Base-by-base conservation (phyloP, 2,113 vertebrate species). In the Regulus satrapa region DNA sequence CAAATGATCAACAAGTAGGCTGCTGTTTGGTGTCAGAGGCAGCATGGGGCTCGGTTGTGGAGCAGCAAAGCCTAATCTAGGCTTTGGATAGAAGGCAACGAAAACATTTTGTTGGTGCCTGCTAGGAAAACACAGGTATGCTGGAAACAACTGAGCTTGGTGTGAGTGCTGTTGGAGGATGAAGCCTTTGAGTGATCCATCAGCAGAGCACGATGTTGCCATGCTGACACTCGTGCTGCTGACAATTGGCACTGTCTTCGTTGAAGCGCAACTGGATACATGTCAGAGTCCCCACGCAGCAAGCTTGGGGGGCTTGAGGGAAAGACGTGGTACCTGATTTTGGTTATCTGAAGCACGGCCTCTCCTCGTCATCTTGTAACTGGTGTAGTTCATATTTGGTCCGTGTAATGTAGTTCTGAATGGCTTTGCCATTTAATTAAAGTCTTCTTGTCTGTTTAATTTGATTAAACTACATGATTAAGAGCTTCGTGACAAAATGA, bases 121-220 rank as follows among this genome's bases (percentile, higher is more conserved):
- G 59, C 26, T 64, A 40, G 61, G 48, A 72, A 72, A 72, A 74
- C 15, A 26, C 1, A 40, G 41, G n/a, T 73, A 4, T 38, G 26
- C 64, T 68, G 6, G 58, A 59, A 68, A 58, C 5, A 10, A 6
- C 24, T 58, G 59, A 92, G 85, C 78, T 96, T 96, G 68, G 13
- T 89, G 82, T 97, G 74, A 82, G 96, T 98, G 97, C 93, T 97
- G 87, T 97, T 98, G 98, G 89, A 97, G 97, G 98, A 98, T 98
- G 98, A 98, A 95, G 96, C 95, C 88, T 95, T 34, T 81, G 96
- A 98, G 97, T 98, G 98, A 98, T 98, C 98, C 98, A 98, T 98
- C 98, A 94, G 95, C 98, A 97, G 95, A 98, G 97, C 97, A 95
- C 29, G 29, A 75, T 82, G 59, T 25, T 96, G 97, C 97, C 26